Evolutionary conservation across 1,140 invertebrate species (phyloP).

Genomic region (Tenebrio molitor): DNA sequence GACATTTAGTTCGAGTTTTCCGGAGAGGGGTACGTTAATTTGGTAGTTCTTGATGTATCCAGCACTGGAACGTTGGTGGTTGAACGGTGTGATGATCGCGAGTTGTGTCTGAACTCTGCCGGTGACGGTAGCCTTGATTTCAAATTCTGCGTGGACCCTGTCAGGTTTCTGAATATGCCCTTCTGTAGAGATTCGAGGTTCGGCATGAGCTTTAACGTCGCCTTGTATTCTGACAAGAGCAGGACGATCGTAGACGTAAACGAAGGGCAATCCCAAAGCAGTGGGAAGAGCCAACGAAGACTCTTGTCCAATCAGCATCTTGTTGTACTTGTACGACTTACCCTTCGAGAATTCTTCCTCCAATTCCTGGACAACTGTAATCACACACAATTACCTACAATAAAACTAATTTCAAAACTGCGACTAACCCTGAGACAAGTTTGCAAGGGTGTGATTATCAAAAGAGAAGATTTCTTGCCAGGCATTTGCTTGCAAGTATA

Average conservation of each 20-base stretch:
- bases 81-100: constrained; percentile 76
- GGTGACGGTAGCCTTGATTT: constrained; percentile 68
- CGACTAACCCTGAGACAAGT: constrained; percentile 62
- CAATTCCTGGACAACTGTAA: constrained; percentile 59
- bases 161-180: constrained; percentile 43
- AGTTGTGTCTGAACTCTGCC: constrained; percentile 71
- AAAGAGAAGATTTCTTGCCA: constrained; percentile 65
- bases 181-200: constrained; percentile 60
- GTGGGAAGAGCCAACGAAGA: constrained; percentile 75
- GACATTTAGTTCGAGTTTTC: constrained; percentile 66
- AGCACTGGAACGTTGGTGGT: constrained; percentile 70
- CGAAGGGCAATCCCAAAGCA: constrained; percentile 76
- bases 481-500: constrained; percentile 62
- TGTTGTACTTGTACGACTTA: constrained; percentile 70
- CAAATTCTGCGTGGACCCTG: constrained; percentile 63
- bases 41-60: constrained; percentile 73
- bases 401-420: background rate
- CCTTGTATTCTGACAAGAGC: constrained; percentile 67
- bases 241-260: constrained; percentile 73
- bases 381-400: background rate
- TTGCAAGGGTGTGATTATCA: constrained; percentile 70
- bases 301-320: constrained; percentile 69
- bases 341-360: constrained; percentile 66
- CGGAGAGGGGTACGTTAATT: constrained; percentile 69
- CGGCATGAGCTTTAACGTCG: constrained; percentile 65